These are phyloP conservation scores for Microctenopoma steveboyesi DNA, from an alignment of 2,797 vertebrate genomes.

Conservation along the genomic window DNA sequence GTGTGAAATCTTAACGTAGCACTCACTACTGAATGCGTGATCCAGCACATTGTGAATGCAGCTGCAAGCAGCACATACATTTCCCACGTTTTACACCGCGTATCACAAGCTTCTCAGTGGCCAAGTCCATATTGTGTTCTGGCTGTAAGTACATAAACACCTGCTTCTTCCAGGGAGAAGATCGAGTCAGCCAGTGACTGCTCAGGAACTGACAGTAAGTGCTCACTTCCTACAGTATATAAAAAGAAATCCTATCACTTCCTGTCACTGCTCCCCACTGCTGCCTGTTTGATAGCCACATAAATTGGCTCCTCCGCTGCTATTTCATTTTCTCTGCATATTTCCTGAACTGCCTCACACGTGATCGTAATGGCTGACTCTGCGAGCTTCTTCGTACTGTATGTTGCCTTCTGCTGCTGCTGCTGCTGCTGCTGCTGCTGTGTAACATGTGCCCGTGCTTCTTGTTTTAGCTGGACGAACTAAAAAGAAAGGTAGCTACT, in stretches of 20 bases:
- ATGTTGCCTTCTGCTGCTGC: conserved; percentile 35
- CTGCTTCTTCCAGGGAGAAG: conserved; percentile 88
- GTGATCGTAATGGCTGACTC: conserved; percentile 52
- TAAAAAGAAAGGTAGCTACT: conserved; percentile 85
- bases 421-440: conserved; percentile 67
- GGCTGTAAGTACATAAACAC: conserved; percentile 48
- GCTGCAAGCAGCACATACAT: conserved; percentile 19
- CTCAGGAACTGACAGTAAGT: conserved; percentile 88
- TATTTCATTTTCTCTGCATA: conserved; percentile 51
- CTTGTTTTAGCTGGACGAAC: conserved; percentile 87
- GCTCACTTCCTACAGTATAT: not conserved
- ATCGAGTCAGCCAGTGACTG: conserved; percentile 92
- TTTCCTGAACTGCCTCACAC: conserved; percentile 41
- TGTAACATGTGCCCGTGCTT: conserved; percentile 80
- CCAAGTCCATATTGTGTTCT: conserved; percentile 42
- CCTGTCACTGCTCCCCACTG: conserved; percentile 48
- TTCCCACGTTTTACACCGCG: conserved; percentile 15
- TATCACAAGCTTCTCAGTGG: conserved; percentile 29
- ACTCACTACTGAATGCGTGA: conserved; percentile 2
- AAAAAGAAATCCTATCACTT: conserved; percentile 29
- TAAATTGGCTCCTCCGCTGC: conserved; percentile 43
- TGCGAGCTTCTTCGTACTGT: conserved; percentile 51
- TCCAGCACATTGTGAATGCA: conserved; percentile 15
- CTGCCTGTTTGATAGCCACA: conserved; percentile 51
- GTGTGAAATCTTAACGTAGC: conserved; percentile 4